phyloP scores from a whole-genome alignment of 2,113 vertebrate species.

The Todiramphus chloris region DNA sequence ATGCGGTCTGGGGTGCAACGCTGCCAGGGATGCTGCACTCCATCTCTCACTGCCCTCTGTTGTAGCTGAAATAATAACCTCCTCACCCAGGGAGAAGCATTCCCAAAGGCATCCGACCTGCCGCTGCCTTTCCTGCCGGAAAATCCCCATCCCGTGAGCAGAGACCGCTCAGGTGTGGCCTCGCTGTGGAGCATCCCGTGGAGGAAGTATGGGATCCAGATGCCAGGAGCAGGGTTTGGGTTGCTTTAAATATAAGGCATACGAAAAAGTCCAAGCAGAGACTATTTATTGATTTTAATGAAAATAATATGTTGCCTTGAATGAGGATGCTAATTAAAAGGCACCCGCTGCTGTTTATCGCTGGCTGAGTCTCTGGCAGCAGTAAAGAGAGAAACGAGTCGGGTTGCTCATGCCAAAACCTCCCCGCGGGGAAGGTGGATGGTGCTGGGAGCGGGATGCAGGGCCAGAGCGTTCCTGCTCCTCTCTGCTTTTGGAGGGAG shows the following conservation, averaged over 20 bases:
- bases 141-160: rapidly evolving
- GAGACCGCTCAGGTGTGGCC: background rate
- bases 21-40: background rate
- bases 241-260: slow-evolving; percentile 6
- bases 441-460: background rate
- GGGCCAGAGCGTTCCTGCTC: background rate
- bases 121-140: background rate
- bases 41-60: background rate
- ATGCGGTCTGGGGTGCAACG: rapidly evolving
- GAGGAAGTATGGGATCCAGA: slow-evolving; percentile 38
- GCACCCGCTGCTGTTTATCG: slow-evolving; percentile 48
- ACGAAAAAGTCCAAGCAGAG: background rate
- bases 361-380: slow-evolving; percentile 47
- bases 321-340: slow-evolving; percentile 59
- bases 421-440: slow-evolving; percentile 42
- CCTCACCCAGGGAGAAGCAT: background rate
- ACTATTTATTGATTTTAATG: slow-evolving; percentile 55
- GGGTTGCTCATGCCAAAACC: slow-evolving; percentile 17
- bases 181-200: background rate
- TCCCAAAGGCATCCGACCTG: background rate
- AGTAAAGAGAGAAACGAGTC: background rate
- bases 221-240: background rate
- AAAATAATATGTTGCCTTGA: slow-evolving; percentile 55
- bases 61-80: background rate
- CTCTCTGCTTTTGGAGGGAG: background rate